Conservation (phyloP, 2,888 invertebrate genomes). For the Theretra japonica region DNA sequence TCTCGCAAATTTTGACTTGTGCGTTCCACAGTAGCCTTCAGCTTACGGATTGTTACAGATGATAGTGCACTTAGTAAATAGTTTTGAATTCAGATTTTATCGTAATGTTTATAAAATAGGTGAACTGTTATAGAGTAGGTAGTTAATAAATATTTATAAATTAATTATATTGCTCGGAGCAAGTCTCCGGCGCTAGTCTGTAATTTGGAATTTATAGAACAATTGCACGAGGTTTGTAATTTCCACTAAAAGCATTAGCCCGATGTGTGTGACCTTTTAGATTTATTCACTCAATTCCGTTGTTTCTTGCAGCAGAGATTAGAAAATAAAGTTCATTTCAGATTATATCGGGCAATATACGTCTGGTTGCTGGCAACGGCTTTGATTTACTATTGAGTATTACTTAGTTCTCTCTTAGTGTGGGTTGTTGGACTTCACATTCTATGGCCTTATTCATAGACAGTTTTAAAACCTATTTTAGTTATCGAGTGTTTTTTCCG, state of each 20-base stretch:
- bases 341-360: background rate
- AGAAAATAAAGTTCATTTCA: background rate
- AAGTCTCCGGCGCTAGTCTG: background rate
- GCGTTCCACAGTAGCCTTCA: background rate
- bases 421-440: no score
- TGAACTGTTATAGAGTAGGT: conserved; percentile 15
- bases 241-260: no score
- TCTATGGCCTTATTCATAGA: no score
- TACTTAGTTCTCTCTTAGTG: no score
- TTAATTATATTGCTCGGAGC: background rate
- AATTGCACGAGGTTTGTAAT: background rate
- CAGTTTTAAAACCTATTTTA: no score
- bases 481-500: no score
- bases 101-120: conserved; percentile 6
- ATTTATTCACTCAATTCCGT: background rate
- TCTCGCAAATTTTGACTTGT: conserved; percentile 20
- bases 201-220: background rate
- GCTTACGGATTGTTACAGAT: background rate
- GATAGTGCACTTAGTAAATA: background rate
- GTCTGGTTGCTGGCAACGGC: no score
- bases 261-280: background rate
- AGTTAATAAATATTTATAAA: background rate
- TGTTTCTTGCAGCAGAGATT: background rate
- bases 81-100: conserved; percentile 1
- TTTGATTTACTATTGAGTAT: no score